Evolutionary conservation across 2,113 vertebrate genomes (phyloP), one percentile per base, ranked within the genome.

Genomic region (Atlantisia rogersi): DNA sequence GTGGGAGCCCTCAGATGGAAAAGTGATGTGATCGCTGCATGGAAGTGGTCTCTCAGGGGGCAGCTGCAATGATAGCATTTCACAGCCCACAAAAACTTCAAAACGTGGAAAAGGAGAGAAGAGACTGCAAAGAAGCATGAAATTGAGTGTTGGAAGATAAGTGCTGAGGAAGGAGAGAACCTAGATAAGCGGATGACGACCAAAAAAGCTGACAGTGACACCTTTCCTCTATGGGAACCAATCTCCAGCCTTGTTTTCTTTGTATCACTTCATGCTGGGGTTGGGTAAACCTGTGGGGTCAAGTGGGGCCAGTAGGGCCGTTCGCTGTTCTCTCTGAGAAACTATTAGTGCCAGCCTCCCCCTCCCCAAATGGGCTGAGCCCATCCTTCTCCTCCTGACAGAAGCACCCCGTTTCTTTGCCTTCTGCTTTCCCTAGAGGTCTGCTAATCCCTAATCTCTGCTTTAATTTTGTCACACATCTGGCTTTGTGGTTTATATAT

Each of bases 11-110:
- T 62, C 32, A 0, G 0, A 15, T 65, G 46, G 24, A 88, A 35
- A 62, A 81, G 59, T 0, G 0, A 25, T 39, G 22, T 1, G 2
- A 26, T 37, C 0, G 0, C 12, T 78, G 5, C n/a, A 31, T 67
- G 58, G 15, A 39, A 6, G 37, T 56, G 52, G 16, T 59, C 40
- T 10, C 48, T 76, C 28, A 4, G 21, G 62, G 28, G 52, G 46
- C 5, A 1, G 40, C 55, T 71, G 35, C 20, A 32, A 37, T 15
- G 25, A 7, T n/a, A 59, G 14, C 29, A 15, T 70, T 82, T 81
- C 31, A 70, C 50, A 83, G 39, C 24, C 53, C 32, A 11, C 44
- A 68, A 46, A 64, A 78, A 75, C 20, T 71, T 59, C 3, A 6
- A 50, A 81, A 67, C 16, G 14, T 78, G 21, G 21, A 62, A 80